Base-by-base conservation (phyloP, 30 jellyfish, hydroid and myxozoan genomes). In the Sanderia malayensis region DNA sequence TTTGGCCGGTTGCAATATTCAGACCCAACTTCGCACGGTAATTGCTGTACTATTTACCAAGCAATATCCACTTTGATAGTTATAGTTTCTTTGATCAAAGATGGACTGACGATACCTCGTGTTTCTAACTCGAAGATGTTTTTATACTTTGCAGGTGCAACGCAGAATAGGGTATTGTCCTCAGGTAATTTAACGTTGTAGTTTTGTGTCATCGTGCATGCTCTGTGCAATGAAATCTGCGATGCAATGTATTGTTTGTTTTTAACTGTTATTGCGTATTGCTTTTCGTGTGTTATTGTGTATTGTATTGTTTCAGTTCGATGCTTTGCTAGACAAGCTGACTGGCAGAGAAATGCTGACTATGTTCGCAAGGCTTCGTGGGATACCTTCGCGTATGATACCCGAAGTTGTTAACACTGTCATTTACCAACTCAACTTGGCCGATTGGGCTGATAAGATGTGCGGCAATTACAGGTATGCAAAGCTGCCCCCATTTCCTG, bases 311-410 rank as follows among this genome's bases (percentile, higher is more conserved):
- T 44, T 21, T 2, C 55, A 86, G 96, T 87, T 80, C 44, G 96
- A 87, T 70, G 97, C 97, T 1, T 58, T 90, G 69, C 77, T 90
- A 1, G 94, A 67, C 26, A 59, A 80, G 30, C 74, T 90, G 81
- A 90, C 97, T 76, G 97, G 97, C 23, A 94, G 97, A 24, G 97
- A 90, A 60, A 90, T 90, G 97, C 80, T 90, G 44, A 77, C 60
- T 25, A 77, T 90, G 94, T 90, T 90, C 71, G 97, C 97, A 30
- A 87, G 94, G n/a, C 80, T 90, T n/a, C 94, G 97, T 52, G 97
- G 97, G 37, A 69, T 82, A 15, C 90, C 90, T 4, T 26, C 90
- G 2, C 33, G 41, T 18, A 32, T 21, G 45, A 70, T 82, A 20
- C 87, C 85, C 2, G 84, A 78, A 4, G 84, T 90, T 57, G 97